Base-by-base conservation (phyloP, 2,888 invertebrate species). In the Plagiodera versicolora region DNA sequence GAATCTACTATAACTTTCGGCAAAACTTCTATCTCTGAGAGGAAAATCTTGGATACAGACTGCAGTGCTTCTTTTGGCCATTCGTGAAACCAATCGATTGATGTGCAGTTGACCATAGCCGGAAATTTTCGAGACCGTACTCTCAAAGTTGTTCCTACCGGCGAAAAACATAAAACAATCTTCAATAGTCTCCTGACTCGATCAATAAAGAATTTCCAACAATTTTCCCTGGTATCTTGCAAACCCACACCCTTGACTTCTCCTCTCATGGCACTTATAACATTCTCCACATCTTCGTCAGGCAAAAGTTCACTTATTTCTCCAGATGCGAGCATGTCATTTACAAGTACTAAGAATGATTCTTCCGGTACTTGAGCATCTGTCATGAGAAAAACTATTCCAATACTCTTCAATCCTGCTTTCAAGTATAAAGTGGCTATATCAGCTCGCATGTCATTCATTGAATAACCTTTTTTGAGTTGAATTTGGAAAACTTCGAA, bases 81-180 rank as follows among this genome's bases (percentile, higher is more conserved):
- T 75, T 95, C 94, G 77, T 97, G 95, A 81, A 97, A 97, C 96
- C 97, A 97, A 80, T 97, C 90, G 67, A 97, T 95, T 14, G 92
- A 88, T 0, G 95, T 94, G 76, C 95, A 95, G 81, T 93, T 97
- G 14, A 94, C 91, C 30, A 98, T 82, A 0, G 97, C 95, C 0
- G 97, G 97, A 81, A 98, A 98, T 80, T 96, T 95, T 56, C 97
- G 86, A 3, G 92, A 90, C 57, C 97, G 86, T 14, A 94, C 83
- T 54, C 97, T 83, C 14, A 98, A 82, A 0, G 94, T 95, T 0
- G 90, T 89, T 0, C 97, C 97, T 56, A 97, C 96, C 0, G 97
- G 97, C 0, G 96, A 97, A 80, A 97, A 97, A 77, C 96, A 97
- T 2, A 98, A 81, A 11, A 97, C 90, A 51, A 85, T 83, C 83